Conservation (phyloP, 2,113 vertebrate genomes). For the Caranx ignobilis region DNA sequence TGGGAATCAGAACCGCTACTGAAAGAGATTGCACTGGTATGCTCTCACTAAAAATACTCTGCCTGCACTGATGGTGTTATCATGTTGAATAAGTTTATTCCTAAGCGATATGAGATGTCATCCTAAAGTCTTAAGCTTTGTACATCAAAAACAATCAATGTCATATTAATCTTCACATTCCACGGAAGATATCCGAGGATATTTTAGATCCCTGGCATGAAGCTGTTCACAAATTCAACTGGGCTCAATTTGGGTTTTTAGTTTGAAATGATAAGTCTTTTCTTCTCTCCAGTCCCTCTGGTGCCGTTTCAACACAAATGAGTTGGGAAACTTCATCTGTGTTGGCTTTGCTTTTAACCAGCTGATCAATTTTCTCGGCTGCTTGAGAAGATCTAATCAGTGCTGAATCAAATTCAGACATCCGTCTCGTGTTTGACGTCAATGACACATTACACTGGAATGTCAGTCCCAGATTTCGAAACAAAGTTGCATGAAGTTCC, state of each 20-base stretch:
- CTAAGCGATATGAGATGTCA: neutral
- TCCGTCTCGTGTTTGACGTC: neutral
- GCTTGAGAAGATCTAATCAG: constrained; percentile 11
- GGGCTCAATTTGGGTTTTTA: neutral
- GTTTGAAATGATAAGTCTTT: neutral
- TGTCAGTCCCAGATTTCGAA: constrained; percentile 18
- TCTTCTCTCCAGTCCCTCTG: neutral
- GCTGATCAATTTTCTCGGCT: neutral
- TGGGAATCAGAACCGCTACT: neutral
- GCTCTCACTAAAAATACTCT: neutral
- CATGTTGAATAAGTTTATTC: neutral
- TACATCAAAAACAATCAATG: neutral
- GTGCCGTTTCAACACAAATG: neutral
- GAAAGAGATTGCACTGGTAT: neutral
- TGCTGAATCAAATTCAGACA: neutral
- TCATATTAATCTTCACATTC: neutral
- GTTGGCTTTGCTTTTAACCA: constrained; percentile 4
- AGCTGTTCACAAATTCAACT: neutral
- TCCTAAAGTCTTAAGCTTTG: neutral
- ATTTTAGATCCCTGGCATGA: neutral
- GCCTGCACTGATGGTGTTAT: neutral
- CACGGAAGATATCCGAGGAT: neutral
- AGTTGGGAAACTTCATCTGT: neutral
- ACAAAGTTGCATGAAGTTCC: constrained; percentile 9
- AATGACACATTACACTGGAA: neutral